These are phyloP conservation scores for Sparus aurata DNA, from an alignment of 2,797 vertebrate species.

Conservation along the genomic window DNA sequence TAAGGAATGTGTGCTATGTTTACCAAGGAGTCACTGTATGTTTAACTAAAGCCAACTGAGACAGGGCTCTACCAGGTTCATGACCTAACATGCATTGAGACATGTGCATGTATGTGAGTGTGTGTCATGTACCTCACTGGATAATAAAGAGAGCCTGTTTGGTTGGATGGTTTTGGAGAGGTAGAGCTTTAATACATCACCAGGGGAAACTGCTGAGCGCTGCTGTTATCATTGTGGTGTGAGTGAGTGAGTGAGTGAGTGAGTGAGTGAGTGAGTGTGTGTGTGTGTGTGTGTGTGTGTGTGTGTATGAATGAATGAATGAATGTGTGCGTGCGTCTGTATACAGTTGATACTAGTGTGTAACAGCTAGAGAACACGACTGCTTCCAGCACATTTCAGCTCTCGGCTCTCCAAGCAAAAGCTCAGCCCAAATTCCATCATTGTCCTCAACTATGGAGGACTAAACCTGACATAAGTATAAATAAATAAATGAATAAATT, in stretches of 20 bases:
- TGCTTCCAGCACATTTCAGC: conserved; percentile 54
- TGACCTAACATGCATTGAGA: neutral
- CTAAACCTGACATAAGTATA: no score
- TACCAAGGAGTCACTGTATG: conserved; percentile 24
- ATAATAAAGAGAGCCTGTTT: conserved; percentile 25
- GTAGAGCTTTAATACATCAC: conserved; percentile 46
- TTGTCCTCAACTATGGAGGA: conserved; percentile 24
- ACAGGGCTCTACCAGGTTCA: neutral
- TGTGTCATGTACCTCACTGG: conserved; percentile 16
- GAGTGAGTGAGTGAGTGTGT: conserved; percentile 17
- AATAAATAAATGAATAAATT: no score
- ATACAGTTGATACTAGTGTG: conserved; percentile 30
- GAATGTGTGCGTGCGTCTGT: neutral
- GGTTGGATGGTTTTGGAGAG: conserved; percentile 35
- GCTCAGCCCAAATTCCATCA: conserved; percentile 15
- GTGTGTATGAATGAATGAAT: conserved; percentile 8
- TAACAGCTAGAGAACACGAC: conserved; percentile 42
- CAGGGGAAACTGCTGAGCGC: conserved; percentile 58
- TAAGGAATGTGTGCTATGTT: conserved; percentile 45
- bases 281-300: conserved; percentile 11
- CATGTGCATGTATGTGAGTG: conserved; percentile 17
- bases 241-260: conserved; percentile 17
- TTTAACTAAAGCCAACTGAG: conserved; percentile 39
- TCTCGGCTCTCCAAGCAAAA: neutral
- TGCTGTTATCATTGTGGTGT: conserved; percentile 41